Evolutionary conservation across 37 sponge, comb jelly and placozoan genomes (phyloP), one percentile per base, ranked within the genome.

Genomic region (Beroe forskalii): DNA sequence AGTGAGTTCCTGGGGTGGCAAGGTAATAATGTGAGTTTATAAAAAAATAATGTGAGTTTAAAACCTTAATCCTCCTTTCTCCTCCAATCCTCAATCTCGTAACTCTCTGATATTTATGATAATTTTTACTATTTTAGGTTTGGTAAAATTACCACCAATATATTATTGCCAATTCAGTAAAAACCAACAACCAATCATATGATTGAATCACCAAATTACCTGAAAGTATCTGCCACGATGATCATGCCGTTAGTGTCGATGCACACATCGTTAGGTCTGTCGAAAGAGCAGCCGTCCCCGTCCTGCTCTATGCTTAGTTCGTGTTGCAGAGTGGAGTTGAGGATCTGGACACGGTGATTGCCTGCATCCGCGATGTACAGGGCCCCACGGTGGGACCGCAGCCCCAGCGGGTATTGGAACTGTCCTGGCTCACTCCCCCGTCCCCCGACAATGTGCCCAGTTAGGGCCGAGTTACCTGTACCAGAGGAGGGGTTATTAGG

Each of bases 321-420:
- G 55, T 80, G 86, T 43, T 41, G 55, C 0, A 80, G 55, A 4
- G 86, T 80, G 3, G 86, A 80, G 86, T 80, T 80, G 44, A 80
- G 86, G 27, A 80, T 44, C 30, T 80, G 86, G 0, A 80, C 60
- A 12, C 86, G 44, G 31, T 80, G 27, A 37, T 80, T 80, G n/a
- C 86, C 86, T 80, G 86, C 86, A 30, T 80, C 86, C 4, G 86
- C 86, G 86, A 80, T 80, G 31, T 80, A 80, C 8, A 80, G 86
- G 1, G 86, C 86, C 0, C 86, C 86, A 23, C 86, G 27, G 86
- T 80, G 86, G 28, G 86, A 80, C 12, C 86, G 8, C 25, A 80
- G 86, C 25, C 86, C 86, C 41, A 80, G 86, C 19, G 86, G 86
- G 86, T 80, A 80, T 30, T 80, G 86, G 28, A 80, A 80, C 86